Evolutionary conservation across 2,797 vertebrate genomes (phyloP), one percentile per base, ranked within the genome.

Genomic region (Tapirus indicus): DNA sequence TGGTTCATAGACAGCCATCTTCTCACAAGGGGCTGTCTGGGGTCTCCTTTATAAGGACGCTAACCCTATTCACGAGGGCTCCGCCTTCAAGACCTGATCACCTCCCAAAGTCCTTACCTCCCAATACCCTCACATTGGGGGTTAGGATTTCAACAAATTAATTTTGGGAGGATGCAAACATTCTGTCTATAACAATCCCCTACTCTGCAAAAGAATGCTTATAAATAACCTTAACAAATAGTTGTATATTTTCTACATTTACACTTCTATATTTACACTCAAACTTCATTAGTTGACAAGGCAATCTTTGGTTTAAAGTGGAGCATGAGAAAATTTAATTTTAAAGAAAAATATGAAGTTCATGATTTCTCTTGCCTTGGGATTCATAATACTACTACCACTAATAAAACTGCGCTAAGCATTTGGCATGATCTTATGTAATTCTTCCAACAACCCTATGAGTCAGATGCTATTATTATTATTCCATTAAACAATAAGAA

Each of bases 131-230:
- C 35, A 7, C 3, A 12, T 0, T 17, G 74, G 74, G 54, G n/a
- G 47, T 66, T 66, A 23, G 25, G 12, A 38, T 54, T 38, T 54
- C 60, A 29, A 23, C 17, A 14, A 7, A 5, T 0, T 32, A 44
- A 27, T 25, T 1, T 10, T 12, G 49, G 49, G 13, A 13, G 2
- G 27, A 58, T 17, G 11, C 12, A 4, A 0, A 29, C 17, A 38
- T 23, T 54, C 60, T 32, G 47, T 29, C 58, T 7, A 38, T 13
- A 32, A 35, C 20, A 17, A 16, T 12, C 18, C 23, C 12, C 23
- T 5, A 13, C 58, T 60, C 38, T 38, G 3, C 14, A n/a, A 13
- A 44, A 47, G 52, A 69, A 94, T 16, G 5, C 27, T 41, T 32
- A 4, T 4, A 54, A 58, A 25, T 58, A 49, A 68, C 32, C 29